Base-by-base conservation (phyloP, 2,888 invertebrate genomes). In the Pomacea canaliculata region DNA sequence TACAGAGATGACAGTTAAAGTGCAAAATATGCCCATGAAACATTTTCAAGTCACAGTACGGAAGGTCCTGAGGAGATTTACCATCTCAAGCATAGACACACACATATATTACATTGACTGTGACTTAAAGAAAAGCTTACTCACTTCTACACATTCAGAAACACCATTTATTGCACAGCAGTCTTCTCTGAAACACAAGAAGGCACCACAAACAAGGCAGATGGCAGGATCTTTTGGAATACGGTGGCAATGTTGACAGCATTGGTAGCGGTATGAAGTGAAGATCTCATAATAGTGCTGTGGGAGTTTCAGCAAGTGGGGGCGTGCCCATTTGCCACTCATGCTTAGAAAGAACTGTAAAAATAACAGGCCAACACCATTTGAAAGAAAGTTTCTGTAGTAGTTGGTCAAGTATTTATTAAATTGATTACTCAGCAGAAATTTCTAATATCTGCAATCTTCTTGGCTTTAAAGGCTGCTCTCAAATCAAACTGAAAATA, bases 201-300 rank as follows among this genome's bases (percentile, higher is more conserved):
- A 94, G 73, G 95, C 95, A 82, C 97, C 97, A 92, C 98, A 98
- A 78, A 97, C 92, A 85, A 98, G 93, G 91, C 98, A 98, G 83
- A 98, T 94, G 84, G 96, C 96, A 60, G 97, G 96, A 91, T 98
- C 96, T 87, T 94, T 94, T 82, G 98, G 98, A 86, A 96, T 94
- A 82, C 94, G 94, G 88, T 95, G 95, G 92, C 98, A 98, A 88
- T 95, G 95, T 84, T 93, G 93, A 92, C 98, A 98, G 80, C 94
- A 94, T 85, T 95, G 93, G 91, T 96, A 95, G 91, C 97, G 96
- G 92, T 97, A 98, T 92, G 95, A 96, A 91, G 95, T 95, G 91
- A 97, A 97, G 81, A 97, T 94, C 86, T 95, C 94, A 92, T 98
- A 98, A 92, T 98, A 98, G 90, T 96, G 95, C 79, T 94, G 93